Evolutionary conservation across 2,888 invertebrate species (phyloP).

Genomic region (Acrocera orbiculus): DNA sequence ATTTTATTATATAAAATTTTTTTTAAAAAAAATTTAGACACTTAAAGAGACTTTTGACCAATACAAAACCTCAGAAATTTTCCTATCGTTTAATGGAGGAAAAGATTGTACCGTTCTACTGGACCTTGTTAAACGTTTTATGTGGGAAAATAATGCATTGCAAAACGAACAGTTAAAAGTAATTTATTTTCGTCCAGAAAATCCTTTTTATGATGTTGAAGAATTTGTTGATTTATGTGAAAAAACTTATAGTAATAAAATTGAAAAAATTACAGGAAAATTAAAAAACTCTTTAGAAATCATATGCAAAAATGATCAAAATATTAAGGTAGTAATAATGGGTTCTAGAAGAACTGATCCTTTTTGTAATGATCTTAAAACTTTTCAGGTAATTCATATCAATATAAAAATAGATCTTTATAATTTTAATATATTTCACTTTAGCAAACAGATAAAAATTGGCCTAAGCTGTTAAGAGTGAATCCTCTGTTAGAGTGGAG

Average conservation of each 20-base stretch:
- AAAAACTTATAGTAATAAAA: constrained; percentile 51
- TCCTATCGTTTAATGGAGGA: constrained; percentile 93
- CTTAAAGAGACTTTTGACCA: constrained; percentile 39
- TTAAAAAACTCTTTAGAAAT: constrained; percentile 53
- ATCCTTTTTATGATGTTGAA: constrained; percentile 75
- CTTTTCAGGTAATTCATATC: constrained; percentile 44
- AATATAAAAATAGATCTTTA: neutral
- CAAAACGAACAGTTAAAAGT: too few species aligned
- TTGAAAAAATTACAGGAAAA: constrained; percentile 47
- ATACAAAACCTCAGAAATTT: constrained; percentile 57
- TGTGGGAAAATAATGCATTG: too few species aligned
- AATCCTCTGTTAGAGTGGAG: constrained; percentile 86
- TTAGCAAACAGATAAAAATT: constrained; percentile 67
- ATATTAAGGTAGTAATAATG: constrained; percentile 74
- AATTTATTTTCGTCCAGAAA: constrained; percentile 64
- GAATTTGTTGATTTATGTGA: constrained; percentile 58
- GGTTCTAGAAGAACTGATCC: constrained; percentile 85
- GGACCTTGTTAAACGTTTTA: constrained; percentile 47
- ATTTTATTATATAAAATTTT: too few species aligned
- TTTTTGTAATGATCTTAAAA: constrained; percentile 44
- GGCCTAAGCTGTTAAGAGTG: constrained; percentile 81
- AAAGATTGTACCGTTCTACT: constrained; percentile 94
- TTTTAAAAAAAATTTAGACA: too few species aligned
- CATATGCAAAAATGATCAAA: constrained; percentile 38
- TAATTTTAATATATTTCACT: neutral